These are phyloP conservation scores for Leptogaster cylindrica DNA, from an alignment of 2,888 invertebrate species.

Conservation along the genomic window DNA sequence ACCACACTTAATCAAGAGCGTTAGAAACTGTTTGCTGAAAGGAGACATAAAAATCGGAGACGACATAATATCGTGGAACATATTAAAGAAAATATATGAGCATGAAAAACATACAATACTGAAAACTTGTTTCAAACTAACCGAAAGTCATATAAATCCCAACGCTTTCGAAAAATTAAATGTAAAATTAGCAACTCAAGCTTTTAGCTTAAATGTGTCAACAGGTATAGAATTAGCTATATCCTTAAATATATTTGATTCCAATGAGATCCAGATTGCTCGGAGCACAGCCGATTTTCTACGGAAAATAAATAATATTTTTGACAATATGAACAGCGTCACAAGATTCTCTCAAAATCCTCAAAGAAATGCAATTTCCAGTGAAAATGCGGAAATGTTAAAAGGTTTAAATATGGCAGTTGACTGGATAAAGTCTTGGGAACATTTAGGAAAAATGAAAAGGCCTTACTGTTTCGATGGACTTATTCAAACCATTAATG, in stretches of 20 bases:
- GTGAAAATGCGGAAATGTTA: too few species aligned
- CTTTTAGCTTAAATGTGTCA: neutral
- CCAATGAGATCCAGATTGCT: neutral
- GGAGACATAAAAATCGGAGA: neutral
- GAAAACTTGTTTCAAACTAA: neutral
- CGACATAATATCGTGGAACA: neutral
- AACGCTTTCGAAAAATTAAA: neutral
- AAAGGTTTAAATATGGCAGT: too few species aligned
- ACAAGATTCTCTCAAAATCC: neutral
- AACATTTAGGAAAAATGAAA: neutral
- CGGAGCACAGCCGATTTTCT: neutral
- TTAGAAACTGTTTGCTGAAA: neutral
- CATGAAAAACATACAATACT: neutral
- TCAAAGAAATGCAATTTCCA: neutral
- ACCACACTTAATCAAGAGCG: neutral
- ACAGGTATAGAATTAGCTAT: neutral
- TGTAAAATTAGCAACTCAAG: neutral
- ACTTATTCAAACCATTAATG: slow-evolving; percentile 1
- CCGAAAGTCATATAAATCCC: neutral
- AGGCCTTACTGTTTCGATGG: neutral
- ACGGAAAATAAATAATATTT: neutral
- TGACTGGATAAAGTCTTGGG: too few species aligned
- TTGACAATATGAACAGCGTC: neutral
- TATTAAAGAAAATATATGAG: neutral
- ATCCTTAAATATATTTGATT: neutral